These are phyloP conservation scores for Anthonomus grandis DNA, from an alignment of 1,140 invertebrate genomes.

Conservation along the genomic window DNA sequence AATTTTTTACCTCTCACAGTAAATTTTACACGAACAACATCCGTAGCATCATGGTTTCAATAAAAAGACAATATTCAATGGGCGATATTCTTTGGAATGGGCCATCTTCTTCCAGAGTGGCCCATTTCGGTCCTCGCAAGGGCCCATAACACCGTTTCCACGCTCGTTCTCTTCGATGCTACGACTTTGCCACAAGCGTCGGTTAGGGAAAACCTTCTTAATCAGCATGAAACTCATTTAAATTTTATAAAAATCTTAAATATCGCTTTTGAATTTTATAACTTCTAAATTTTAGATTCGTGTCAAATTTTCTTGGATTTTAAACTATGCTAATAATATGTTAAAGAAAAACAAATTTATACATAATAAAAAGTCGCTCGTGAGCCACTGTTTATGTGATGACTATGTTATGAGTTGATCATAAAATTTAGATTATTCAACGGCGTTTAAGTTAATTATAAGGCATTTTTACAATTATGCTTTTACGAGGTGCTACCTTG, in stretches of 20 bases:
- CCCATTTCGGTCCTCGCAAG: constrained; percentile 40
- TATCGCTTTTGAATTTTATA: too few species aligned
- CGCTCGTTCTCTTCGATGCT: constrained; percentile 31
- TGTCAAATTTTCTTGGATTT: too few species aligned
- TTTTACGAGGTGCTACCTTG: too few species aligned
- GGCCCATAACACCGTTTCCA: constrained; percentile 36
- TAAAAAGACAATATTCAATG: constrained; percentile 44
- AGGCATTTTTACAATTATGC: constrained; percentile 41
- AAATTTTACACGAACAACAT: too few species aligned
- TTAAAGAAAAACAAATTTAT: too few species aligned
- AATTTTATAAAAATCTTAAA: too few species aligned
- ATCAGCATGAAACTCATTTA: constrained; percentile 34
- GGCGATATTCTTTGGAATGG: constrained; percentile 37
- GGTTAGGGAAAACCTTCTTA: constrained; percentile 7
- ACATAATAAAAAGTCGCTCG: background rate
- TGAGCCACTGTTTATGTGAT: constrained; percentile 31
- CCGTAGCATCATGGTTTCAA: constrained; percentile 37
- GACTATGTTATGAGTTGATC: constrained; percentile 44
- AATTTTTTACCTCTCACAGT: too few species aligned
- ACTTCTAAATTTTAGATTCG: too few species aligned
- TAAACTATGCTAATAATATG: too few species aligned
- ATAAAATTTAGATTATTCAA: constrained; percentile 41
- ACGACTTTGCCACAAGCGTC: constrained; percentile 30
- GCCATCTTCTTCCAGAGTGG: constrained; percentile 36
- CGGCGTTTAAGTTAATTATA: constrained; percentile 41